Evolutionary conservation across 2,888 invertebrate species (phyloP).

Genomic region (Cosmia trapezina): DNA sequence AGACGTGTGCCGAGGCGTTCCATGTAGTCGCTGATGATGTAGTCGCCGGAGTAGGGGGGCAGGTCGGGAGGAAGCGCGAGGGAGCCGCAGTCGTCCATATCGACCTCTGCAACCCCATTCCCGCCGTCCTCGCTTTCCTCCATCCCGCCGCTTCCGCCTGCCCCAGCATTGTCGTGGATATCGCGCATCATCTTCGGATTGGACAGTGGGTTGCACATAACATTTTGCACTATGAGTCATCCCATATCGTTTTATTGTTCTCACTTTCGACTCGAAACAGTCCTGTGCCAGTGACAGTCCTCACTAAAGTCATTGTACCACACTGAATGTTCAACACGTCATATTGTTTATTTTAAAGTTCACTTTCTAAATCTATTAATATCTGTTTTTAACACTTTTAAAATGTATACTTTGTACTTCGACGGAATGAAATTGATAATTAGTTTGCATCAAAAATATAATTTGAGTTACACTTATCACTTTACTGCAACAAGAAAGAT

Average conservation of each 20-base stretch:
- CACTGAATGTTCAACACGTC: conserved; percentile 73
- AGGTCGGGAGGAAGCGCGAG: conserved; percentile 89
- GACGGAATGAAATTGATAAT: conserved; percentile 84
- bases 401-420: conserved; percentile 85
- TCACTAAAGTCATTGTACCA: conserved; percentile 82
- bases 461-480: conserved; percentile 82
- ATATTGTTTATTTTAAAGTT: conserved; percentile 75
- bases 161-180: conserved; percentile 89
- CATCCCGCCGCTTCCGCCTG: conserved; percentile 88
- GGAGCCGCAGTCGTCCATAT: conserved; percentile 89
- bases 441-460: conserved; percentile 86
- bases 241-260: conserved; percentile 88
- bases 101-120: conserved; percentile 89
- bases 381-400: conserved; percentile 76
- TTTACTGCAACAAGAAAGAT: conserved; percentile 78
- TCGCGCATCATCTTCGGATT: conserved; percentile 90
- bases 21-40: conserved; percentile 97
- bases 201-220: conserved; percentile 84
- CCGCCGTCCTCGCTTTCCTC: conserved; percentile 90
- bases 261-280: conserved; percentile 84
- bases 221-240: conserved; percentile 90
- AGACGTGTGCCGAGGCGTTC: conserved; percentile 96
- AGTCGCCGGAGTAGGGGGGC: conserved; percentile 91
- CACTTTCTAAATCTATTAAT: conserved; percentile 72
- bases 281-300: conserved; percentile 74